Conservation (phyloP, 1,140 invertebrate genomes). For the Heliconius hewitsoni region DNA sequence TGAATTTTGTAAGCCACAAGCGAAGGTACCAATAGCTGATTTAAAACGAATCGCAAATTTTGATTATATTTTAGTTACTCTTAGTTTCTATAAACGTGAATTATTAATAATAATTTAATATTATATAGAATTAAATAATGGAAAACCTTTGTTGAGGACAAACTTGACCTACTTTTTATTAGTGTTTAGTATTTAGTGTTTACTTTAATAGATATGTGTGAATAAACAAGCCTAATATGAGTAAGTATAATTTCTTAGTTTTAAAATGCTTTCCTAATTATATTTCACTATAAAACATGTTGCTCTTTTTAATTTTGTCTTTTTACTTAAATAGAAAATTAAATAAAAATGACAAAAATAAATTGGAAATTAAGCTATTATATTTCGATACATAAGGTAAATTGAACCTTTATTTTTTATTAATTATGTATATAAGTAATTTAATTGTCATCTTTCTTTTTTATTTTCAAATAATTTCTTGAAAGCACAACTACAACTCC, state of each 20-base stretch:
- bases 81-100: not conserved
- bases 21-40: slow-evolving; percentile 56
- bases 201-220: not conserved
- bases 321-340: not conserved
- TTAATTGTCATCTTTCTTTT: no score
- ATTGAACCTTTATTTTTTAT: no score
- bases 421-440: no score
- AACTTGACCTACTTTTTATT: slow-evolving; percentile 11
- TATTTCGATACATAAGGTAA: not conserved
- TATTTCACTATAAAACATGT: not conserved
- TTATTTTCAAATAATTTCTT: no score
- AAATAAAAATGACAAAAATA: not conserved
- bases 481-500: no score
- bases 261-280: not conserved
- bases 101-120: not conserved
- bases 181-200: not conserved
- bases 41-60: slow-evolving; percentile 6
- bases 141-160: slow-evolving; percentile 1
- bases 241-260: not conserved
- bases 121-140: not conserved
- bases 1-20: slow-evolving; percentile 75
- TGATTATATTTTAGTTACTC: not conserved
- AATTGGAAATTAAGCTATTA: not conserved
- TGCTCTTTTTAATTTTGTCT: not conserved
- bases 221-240: not conserved